phyloP scores from a whole-genome alignment of 1,140 invertebrate genomes.

The Steinernema khuongi region DNA sequence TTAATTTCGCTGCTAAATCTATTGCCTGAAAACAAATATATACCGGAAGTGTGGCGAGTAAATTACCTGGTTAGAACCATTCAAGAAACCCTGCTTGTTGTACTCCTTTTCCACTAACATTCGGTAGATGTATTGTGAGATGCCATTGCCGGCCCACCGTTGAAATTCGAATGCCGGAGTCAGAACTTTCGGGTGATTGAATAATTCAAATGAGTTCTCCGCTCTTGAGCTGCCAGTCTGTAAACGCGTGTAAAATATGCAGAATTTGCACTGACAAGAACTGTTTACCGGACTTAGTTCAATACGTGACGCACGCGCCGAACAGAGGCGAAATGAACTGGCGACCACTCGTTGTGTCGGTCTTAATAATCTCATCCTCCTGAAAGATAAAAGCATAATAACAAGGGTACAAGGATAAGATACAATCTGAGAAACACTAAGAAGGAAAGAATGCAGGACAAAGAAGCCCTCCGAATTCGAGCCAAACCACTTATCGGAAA shows the following conservation, averaged over 20 bases:
- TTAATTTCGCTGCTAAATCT: background rate
- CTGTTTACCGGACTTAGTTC: no score
- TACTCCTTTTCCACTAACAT: background rate
- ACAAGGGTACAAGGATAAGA: no score
- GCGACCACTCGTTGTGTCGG: no score
- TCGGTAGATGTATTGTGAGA: background rate
- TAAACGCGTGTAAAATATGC: background rate
- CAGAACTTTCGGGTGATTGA: background rate
- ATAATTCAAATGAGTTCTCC: background rate
- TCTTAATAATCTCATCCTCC: no score
- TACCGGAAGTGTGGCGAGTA: background rate
- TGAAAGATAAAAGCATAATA: no score
- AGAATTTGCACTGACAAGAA: background rate
- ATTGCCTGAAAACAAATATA: background rate
- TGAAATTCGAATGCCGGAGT: background rate
- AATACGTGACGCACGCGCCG: no score
- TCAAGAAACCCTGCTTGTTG: background rate
- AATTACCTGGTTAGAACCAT: background rate
- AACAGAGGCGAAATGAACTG: no score
- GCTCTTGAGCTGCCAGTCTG: background rate
- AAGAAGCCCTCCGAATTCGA: no score
- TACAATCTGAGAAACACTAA: no score
- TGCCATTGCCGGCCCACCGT: background rate
- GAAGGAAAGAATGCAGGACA: no score
- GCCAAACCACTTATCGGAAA: no score